Percentiles rank a stretch among this genome's conserved stretches.
Evolutionary conservation across 2,797 vertebrate species (phyloP).

Genomic region (Gymnoscopelus microlampas): DNA sequence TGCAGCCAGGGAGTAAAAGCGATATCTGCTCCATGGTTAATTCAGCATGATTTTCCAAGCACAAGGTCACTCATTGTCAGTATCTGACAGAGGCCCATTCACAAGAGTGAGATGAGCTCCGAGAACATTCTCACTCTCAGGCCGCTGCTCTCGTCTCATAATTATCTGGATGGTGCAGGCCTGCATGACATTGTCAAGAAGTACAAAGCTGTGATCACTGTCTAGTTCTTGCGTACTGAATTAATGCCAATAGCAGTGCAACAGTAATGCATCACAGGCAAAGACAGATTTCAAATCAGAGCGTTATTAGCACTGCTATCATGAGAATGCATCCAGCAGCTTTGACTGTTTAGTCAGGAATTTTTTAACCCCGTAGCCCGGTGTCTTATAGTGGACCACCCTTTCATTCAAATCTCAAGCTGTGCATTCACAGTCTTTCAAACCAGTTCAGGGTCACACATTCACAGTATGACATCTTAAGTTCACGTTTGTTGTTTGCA

Average conservation of each 20-base stretch:
- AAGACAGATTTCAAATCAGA: constrained; percentile 69
- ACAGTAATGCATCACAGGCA: constrained; percentile 64
- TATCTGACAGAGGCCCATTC: constrained; percentile 74
- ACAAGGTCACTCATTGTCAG: constrained; percentile 82
- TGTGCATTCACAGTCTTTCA: constrained; percentile 39
- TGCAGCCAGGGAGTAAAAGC: constrained; percentile 66
- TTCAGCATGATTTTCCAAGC: constrained; percentile 75
- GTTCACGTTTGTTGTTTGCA: constrained; percentile 5
- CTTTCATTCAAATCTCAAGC: constrained; percentile 60
- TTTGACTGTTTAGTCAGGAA: constrained; percentile 62
- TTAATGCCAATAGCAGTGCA: constrained; percentile 69
- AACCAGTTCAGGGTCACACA: constrained; percentile 42
- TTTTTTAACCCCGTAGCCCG: constrained; percentile 66
- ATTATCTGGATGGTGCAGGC: constrained; percentile 78
- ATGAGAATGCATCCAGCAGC: constrained; percentile 57
- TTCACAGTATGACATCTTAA: constrained; percentile 40
- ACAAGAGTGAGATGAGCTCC: constrained; percentile 76
- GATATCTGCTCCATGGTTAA: constrained; percentile 77
- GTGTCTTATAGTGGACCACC: constrained; percentile 61
- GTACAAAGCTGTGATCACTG: constrained; percentile 77
- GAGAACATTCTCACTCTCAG: constrained; percentile 74
- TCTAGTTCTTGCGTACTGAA: constrained; percentile 72
- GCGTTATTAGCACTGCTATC: constrained; percentile 69
- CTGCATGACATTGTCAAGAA: constrained; percentile 76
- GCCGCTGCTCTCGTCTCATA: constrained; percentile 71